Percentiles rank a stretch among this genome's conserved stretches.
Evolutionary conservation across 2,797 vertebrate genomes (phyloP).

Genomic region (Austrolebias charrua): DNA sequence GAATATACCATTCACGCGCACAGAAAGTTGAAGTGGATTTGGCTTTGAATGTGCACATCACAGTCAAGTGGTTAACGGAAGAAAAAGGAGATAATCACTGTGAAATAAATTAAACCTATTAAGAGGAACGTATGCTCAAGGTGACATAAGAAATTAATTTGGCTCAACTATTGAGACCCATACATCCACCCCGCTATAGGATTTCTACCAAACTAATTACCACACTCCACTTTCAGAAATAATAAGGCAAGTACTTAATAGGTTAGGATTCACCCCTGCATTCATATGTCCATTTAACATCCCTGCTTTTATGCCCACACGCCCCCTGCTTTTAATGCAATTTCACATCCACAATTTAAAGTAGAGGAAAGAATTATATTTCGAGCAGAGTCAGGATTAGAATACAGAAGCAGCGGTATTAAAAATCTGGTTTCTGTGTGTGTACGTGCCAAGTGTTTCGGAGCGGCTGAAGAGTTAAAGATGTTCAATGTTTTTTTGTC

Average conservation of each 20-base stretch:
- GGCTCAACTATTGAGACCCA: slow-evolving; percentile 77
- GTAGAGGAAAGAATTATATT: slow-evolving; percentile 72
- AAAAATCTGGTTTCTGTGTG: slow-evolving; percentile 54
- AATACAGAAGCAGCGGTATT: slow-evolving; percentile 72
- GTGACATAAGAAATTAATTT: slow-evolving; percentile 82
- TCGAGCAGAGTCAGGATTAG: slow-evolving; percentile 76
- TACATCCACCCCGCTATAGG: slow-evolving; percentile 74
- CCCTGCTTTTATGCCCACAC: slow-evolving; percentile 71
- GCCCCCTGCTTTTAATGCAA: slow-evolving; percentile 71
- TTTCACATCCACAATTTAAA: slow-evolving; percentile 74
- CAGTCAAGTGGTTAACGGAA: slow-evolving; percentile 51
- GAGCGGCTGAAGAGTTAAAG: slow-evolving; percentile 65
- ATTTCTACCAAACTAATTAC: slow-evolving; percentile 80
- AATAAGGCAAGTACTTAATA: slow-evolving; percentile 80
- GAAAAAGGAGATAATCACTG: slow-evolving; percentile 65
- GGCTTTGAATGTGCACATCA: slow-evolving; percentile 57
- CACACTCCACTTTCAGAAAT: slow-evolving; percentile 80
- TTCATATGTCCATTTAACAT: slow-evolving; percentile 79
- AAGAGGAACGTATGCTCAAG: slow-evolving; percentile 76
- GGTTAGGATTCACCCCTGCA: slow-evolving; percentile 76
- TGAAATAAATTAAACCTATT: slow-evolving; percentile 81
- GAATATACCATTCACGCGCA: slow-evolving; percentile 47
- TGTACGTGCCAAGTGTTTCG: slow-evolving; percentile 25
- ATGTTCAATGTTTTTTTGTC: slow-evolving; percentile 75
- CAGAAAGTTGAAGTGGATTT: slow-evolving; percentile 54